Conservation (phyloP, 2,888 invertebrate genomes). For the Chrysopilus asiliformis region DNA sequence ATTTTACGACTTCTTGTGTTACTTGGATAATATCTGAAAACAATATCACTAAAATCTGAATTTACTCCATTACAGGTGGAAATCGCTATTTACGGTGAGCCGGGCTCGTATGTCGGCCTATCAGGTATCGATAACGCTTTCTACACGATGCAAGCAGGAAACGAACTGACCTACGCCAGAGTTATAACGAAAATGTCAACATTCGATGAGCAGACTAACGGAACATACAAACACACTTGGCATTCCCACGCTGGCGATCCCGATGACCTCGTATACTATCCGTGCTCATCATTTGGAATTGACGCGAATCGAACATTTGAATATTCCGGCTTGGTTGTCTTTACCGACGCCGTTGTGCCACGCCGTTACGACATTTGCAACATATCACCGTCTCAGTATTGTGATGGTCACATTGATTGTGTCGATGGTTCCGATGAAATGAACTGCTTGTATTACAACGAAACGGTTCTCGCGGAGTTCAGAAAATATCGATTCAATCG, state of each 20-base stretch:
- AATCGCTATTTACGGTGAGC: slow-evolving; percentile 85
- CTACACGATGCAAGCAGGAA: slow-evolving; percentile 86
- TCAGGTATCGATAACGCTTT: slow-evolving; percentile 82
- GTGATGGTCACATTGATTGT: slow-evolving; percentile 69
- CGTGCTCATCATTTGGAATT: slow-evolving; percentile 80
- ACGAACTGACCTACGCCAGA: slow-evolving; percentile 76
- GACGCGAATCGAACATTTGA: slow-evolving; percentile 91
- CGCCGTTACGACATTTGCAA: slow-evolving; percentile 58
- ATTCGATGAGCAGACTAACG: slow-evolving; percentile 75
- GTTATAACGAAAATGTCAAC: slow-evolving; percentile 76
- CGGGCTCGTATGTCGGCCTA: slow-evolving; percentile 86
- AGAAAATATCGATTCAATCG: slow-evolving; percentile 72
- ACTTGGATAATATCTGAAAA: too few species aligned
- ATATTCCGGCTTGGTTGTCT: slow-evolving; percentile 76
- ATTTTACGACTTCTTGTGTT: too few species aligned
- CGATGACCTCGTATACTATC: slow-evolving; percentile 73
- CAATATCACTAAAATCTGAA: too few species aligned
- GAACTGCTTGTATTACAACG: slow-evolving; percentile 52
- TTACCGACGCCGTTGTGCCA: slow-evolving; percentile 74
- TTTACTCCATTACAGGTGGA: too few species aligned
- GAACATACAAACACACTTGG: slow-evolving; percentile 73
- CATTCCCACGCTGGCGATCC: slow-evolving; percentile 73
- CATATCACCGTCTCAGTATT: slow-evolving; percentile 68
- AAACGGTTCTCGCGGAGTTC: slow-evolving; percentile 57
- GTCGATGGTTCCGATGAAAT: slow-evolving; percentile 76